Conservation (phyloP, 2,113 vertebrate genomes). For the Ascaphus truei region DNA sequence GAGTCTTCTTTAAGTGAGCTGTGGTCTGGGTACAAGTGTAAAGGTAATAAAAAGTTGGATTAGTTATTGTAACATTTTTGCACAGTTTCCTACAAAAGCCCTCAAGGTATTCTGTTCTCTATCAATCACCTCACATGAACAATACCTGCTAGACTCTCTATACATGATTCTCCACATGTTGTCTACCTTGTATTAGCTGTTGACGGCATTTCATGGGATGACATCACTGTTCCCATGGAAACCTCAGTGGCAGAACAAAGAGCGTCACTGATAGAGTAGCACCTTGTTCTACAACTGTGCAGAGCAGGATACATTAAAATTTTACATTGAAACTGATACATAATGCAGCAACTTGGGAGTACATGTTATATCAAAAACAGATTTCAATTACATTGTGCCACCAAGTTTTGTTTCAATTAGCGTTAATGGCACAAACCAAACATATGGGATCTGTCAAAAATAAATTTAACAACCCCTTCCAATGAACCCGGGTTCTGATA, state of each 20-base stretch:
- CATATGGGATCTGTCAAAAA: too few relatives aligned
- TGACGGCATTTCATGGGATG: conserved; percentile 19
- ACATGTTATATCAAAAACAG: too few relatives aligned
- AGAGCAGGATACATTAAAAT: not conserved
- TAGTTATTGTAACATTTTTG: too few relatives aligned
- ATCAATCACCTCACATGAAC: not conserved
- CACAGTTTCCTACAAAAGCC: too few relatives aligned
- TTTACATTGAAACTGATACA: not conserved
- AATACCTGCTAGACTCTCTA: not conserved
- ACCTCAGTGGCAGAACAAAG: conserved; percentile 19
- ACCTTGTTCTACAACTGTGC: not conserved
- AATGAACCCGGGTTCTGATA: not conserved
- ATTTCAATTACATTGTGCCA: too few relatives aligned
- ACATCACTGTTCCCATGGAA: conserved; percentile 25
- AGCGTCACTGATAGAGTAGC: not conserved
- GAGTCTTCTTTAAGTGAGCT: too few relatives aligned
- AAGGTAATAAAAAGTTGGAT: too few relatives aligned
- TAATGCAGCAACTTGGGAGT: too few relatives aligned
- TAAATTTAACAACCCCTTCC: not conserved
- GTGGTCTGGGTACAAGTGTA: too few relatives aligned
- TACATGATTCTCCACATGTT: not conserved
- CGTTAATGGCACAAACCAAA: too few relatives aligned
- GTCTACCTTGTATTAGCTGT: conserved; percentile 3
- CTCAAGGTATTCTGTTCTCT: too few relatives aligned
- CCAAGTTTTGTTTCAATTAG: too few relatives aligned